Base-by-base conservation (phyloP, 2,113 vertebrate species). In the Pangasianodon gigas region DNA sequence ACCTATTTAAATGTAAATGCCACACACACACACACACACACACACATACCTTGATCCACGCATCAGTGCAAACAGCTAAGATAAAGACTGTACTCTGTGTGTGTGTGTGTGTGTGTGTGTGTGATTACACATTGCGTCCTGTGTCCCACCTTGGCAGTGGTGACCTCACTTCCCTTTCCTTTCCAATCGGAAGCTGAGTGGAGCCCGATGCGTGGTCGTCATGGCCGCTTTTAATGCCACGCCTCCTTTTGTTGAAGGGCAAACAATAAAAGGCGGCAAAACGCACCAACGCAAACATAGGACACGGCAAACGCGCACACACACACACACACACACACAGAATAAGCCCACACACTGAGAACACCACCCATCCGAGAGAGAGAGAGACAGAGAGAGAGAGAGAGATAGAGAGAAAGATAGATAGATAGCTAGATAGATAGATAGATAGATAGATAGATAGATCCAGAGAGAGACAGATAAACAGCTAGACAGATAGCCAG, bases 1-100 rank as follows among this genome's bases (percentile, higher is more conserved):
- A 87, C 80, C 77, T 52, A 91, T 88, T 91, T 91, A 89, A 81
- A 91, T 91, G 87, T 85, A 89, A 91, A 91, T 88, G 82, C 46
- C 24, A 56, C 54, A 16, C 32, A 87, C 58, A 74, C 65, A 88
- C 82, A 16, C 32, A 84, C 58, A 83, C 65, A 91, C 82, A 81
- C 74, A 88, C 86, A 37, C 82, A 46, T 46, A 37, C 41, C 41
- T 19, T 24, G 16, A 24, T 46, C 60, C 37, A 62, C 83, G 46
- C 60, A 32, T 51, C 44, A 69, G 16, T 56, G n/a, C 24, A 54
- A 54, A 56, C n/a, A 74, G 67, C 10, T 4, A 21, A 37, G 85
- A 37, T 56, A 71, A 86, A 18, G 26, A 21, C 65, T 86, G 41
- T 14, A 60, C 19, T 41, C 41, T 65, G 58, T 13, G 74, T 51